phyloP scores from a whole-genome alignment of 2,797 vertebrate genomes.

The Epinephelus coioides region DNA sequence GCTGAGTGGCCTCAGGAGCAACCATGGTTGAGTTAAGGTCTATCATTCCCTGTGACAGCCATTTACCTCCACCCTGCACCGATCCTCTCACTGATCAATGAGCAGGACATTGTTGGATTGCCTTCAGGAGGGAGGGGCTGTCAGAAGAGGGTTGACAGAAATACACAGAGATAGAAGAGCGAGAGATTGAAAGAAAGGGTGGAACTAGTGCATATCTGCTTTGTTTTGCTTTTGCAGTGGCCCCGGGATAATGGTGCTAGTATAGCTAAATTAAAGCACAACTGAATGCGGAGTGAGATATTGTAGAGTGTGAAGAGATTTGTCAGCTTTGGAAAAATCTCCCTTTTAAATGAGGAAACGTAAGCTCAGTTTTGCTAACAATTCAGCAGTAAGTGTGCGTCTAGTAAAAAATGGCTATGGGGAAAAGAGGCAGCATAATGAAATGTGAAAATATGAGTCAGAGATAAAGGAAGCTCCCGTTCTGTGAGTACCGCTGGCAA shows the following conservation, averaged over 20 bases:
- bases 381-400: conserved; percentile 45
- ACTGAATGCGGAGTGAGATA: conserved; percentile 45
- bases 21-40: conserved; percentile 78
- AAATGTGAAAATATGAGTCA: conserved; percentile 64
- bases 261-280: conserved; percentile 47
- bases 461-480: conserved; percentile 46
- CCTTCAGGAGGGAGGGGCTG: conserved; percentile 54
- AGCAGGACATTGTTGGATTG: conserved; percentile 75
- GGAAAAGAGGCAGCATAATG: conserved; percentile 56
- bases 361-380: conserved; percentile 59
- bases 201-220: conserved; percentile 48
- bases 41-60: conserved; percentile 78
- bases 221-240: conserved; percentile 54
- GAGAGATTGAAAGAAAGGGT: conserved; percentile 3
- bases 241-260: conserved; percentile 43
- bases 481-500: conserved; percentile 42
- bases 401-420: conserved; percentile 49
- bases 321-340: conserved; percentile 59
- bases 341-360: conserved; percentile 57
- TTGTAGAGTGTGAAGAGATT: conserved; percentile 36
- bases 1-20: conserved; percentile 74
- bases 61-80: conserved; percentile 78
- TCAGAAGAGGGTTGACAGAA: conserved; percentile 48
- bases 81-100: conserved; percentile 78
- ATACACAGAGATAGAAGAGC: conserved; percentile 39